Evolutionary conservation across 2,113 vertebrate species (phyloP).

Genomic region (Collichthys lucidus): DNA sequence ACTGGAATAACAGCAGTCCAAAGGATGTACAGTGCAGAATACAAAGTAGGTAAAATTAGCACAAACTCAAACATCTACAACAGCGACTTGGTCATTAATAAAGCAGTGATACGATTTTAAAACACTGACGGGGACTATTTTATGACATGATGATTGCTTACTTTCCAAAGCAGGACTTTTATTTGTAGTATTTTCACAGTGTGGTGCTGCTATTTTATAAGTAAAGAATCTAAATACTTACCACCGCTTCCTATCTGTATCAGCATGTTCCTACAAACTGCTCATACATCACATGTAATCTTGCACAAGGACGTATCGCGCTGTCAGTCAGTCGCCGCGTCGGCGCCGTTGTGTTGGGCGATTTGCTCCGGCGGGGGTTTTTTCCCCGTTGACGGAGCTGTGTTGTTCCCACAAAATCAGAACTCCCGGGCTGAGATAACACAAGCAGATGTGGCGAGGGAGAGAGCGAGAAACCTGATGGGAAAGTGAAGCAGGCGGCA

Average conservation of each 20-base stretch:
- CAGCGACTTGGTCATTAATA: neutral
- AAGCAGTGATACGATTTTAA: neutral
- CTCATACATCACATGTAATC: conserved; percentile 61
- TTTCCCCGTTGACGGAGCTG: neutral
- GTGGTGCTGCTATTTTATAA: neutral
- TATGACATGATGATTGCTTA: neutral
- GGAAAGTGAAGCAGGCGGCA: conserved; percentile 30
- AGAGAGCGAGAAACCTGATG: conserved; percentile 30
- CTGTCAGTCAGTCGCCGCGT: conserved; percentile 40
- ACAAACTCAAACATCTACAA: neutral
- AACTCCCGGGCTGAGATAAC: conserved; percentile 49
- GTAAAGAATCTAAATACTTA: neutral
- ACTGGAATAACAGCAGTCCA: no score
- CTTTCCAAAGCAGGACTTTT: neutral
- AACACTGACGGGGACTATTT: no score
- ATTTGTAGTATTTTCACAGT: neutral
- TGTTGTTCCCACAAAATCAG: conserved; percentile 45
- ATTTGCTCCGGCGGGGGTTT: conserved; percentile 34
- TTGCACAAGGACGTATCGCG: conserved; percentile 33
- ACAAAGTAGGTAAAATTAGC: neutral
- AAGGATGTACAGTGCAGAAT: neutral
- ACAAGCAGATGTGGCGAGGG: conserved; percentile 30
- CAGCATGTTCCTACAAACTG: conserved; percentile 28
- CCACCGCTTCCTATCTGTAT: neutral
- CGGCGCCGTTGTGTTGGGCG: conserved; percentile 6